Conservation (phyloP, 2,888 invertebrate genomes). For the Clanis bilineata region DNA sequence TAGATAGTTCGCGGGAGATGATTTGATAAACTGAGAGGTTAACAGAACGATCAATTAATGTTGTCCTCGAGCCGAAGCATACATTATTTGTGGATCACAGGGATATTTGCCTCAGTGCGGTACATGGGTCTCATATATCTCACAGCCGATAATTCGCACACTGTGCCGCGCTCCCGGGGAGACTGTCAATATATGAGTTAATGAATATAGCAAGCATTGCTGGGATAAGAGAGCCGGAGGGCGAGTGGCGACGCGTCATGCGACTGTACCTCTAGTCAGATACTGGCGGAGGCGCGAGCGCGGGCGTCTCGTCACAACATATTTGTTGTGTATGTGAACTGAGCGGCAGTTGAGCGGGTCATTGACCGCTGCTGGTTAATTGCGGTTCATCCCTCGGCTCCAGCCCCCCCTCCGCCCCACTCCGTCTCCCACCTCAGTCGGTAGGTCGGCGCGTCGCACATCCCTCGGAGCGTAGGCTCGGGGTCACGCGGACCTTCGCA, state of each 20-base stretch:
- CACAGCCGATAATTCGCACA: too few relatives aligned
- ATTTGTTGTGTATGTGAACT: constrained; percentile 32
- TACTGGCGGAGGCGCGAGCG: background rate
- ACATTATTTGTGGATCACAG: too few relatives aligned
- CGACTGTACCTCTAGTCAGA: background rate
- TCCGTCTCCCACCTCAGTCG: constrained; percentile 13
- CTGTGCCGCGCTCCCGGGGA: too few relatives aligned
- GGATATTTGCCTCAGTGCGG: too few relatives aligned
- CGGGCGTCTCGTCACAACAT: constrained; percentile 1
- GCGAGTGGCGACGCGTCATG: background rate
- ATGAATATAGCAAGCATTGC: background rate
- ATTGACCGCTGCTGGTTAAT: constrained; percentile 72
- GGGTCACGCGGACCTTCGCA: constrained; percentile 68
- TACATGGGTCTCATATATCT: too few relatives aligned
- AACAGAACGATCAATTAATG: too few relatives aligned
- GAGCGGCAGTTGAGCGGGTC: constrained; percentile 51
- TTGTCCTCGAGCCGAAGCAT: too few relatives aligned
- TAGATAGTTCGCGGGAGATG: too few relatives aligned
- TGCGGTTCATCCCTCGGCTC: constrained; percentile 40
- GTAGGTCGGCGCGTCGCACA: constrained; percentile 14
- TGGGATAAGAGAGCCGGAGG: background rate
- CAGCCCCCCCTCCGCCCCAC: constrained; percentile 25
- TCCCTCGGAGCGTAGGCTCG: constrained; percentile 24
- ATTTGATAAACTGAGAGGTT: too few relatives aligned
- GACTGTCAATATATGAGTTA: too few relatives aligned